Evolutionary conservation across 2,888 invertebrate species (phyloP).

Genomic region (Pinctada fucata): DNA sequence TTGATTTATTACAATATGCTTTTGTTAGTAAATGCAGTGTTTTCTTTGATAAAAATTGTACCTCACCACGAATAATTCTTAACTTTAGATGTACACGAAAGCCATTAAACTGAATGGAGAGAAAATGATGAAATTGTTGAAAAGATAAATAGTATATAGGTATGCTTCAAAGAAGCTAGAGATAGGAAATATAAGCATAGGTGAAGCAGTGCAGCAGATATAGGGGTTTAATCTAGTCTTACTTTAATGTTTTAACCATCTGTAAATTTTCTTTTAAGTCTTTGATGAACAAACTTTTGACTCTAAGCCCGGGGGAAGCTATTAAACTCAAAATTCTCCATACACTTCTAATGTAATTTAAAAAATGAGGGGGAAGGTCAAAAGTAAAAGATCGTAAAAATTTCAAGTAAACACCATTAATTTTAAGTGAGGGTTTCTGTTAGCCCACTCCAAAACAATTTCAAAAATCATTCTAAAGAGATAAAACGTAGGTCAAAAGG

Average conservation of each 20-base stretch:
- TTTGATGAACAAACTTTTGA: slow-evolving; percentile 7
- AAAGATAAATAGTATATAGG: background rate
- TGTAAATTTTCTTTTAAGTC: slow-evolving; percentile 24
- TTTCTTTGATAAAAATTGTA: too few species aligned
- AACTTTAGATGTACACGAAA: too few species aligned
- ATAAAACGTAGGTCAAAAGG: background rate
- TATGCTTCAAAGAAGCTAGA: background rate
- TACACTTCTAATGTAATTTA: background rate
- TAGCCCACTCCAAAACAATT: background rate
- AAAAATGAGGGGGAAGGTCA: background rate
- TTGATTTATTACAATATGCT: too few species aligned
- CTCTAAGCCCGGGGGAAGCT: slow-evolving; percentile 21
- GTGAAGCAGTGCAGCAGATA: slow-evolving; percentile 24
- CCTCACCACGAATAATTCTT: too few species aligned
- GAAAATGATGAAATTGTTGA: too few species aligned
- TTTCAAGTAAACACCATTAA: background rate
- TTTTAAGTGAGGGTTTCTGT: background rate
- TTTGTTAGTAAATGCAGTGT: too few species aligned
- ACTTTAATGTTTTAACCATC: slow-evolving; percentile 33
- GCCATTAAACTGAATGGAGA: too few species aligned
- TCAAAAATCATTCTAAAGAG: background rate
- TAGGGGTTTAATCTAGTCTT: slow-evolving; percentile 28
- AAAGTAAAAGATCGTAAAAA: background rate
- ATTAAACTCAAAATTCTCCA: slow-evolving; percentile 15
- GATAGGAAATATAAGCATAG: slow-evolving; percentile 1